Evolutionary conservation across 2,797 vertebrate genomes (phyloP), one percentile per base, ranked within the genome.

Genomic region (Mus spretus): DNA sequence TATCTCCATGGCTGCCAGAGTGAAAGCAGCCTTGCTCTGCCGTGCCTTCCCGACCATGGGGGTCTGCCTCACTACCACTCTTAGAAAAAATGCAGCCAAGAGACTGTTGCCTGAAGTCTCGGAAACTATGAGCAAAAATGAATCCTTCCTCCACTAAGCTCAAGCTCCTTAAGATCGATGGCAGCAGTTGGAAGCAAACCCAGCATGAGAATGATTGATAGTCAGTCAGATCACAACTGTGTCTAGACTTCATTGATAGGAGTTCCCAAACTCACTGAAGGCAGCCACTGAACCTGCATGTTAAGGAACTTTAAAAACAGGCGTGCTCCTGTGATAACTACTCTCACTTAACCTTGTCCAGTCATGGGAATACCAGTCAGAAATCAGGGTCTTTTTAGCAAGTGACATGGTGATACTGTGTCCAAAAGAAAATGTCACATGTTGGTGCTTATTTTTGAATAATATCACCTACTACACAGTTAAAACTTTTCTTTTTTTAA

Each of bases 401-500:
- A 88, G 7, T 57, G 17, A 34, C 28, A 28, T 10, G 34, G 1
- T 59, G n/a, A 94, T 82, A n/a, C n/a, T 50, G 3, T 72, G 70
- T 37, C 53, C 14, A 93, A 63, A 77, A 44, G n/a, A 90, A 61
- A 85, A 77, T 53, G 78, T 5, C 59, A 57, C 34, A 12, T 74
- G n/a, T 13, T 85, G 65, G 85, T 44, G 44, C 26, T 8, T 65
- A 78, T 57, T 26, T 37, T 26, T 17, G 1, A 34, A 28, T 50
- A 90, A 75, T 26, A 6, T 24, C 79, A 78, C 50, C 47, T 47
- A 83, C 11, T 34, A n/a, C 85, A 40, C 22, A 47, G 61, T 26
- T 84, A 72, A 94, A 93, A 65, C 78, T 77, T 91, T 93, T 82
- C 83, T 82, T 94, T 63, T 50, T 50, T 50, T 50, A 50, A 50